phyloP scores from a whole-genome alignment of 2,888 invertebrate species.

The Siphlonurus alternatus region DNA sequence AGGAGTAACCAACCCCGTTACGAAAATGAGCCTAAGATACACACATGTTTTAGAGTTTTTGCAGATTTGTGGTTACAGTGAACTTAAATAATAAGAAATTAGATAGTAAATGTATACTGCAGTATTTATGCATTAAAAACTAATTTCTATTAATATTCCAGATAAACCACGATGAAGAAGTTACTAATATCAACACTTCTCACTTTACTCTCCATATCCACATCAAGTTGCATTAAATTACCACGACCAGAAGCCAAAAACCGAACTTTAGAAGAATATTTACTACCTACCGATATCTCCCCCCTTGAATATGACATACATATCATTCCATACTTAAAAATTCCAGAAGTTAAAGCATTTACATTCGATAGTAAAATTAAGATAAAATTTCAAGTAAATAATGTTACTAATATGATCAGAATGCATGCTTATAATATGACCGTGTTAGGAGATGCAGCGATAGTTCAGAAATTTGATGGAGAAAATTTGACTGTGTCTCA shows the following conservation, averaged over 20 bases:
- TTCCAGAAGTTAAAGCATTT: not conserved
- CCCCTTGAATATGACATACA: not conserved
- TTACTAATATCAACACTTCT: too few species aligned
- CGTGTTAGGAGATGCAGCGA: not conserved
- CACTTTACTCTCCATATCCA: too few species aligned
- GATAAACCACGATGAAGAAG: too few species aligned
- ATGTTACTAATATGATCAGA: not conserved
- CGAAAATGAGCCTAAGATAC: too few species aligned
- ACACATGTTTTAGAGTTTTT: too few species aligned
- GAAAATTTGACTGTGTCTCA: not conserved
- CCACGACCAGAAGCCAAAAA: not conserved
- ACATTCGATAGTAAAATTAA: not conserved
- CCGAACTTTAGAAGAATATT: not conserved
- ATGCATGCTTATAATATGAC: not conserved
- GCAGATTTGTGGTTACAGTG: too few species aligned
- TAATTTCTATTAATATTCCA: too few species aligned
- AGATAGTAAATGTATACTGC: too few species aligned
- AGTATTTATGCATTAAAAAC: too few species aligned
- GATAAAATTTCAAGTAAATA: not conserved
- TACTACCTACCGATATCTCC: not conserved
- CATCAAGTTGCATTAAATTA: too few species aligned
- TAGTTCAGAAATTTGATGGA: not conserved
- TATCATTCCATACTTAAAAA: not conserved
- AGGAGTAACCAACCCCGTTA: too few species aligned
- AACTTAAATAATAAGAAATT: too few species aligned